Evolutionary conservation across 2,888 invertebrate species (phyloP).

Genomic region (Scaptomyza parva): DNA sequence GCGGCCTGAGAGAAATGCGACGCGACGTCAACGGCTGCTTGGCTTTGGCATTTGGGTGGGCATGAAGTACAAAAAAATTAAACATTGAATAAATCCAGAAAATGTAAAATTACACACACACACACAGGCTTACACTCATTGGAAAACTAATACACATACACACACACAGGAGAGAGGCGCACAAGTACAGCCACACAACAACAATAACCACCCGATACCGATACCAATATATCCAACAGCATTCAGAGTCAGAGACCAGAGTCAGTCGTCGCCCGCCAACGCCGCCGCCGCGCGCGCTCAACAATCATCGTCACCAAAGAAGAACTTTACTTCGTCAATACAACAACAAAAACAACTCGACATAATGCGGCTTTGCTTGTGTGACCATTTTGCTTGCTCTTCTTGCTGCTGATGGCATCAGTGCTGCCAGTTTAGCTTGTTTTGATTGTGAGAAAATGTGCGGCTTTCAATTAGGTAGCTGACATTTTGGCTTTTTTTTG

Average conservation of each 20-base stretch:
- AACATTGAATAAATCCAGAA: conserved; percentile 77
- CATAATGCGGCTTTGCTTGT: conserved; percentile 53
- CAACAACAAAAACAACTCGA: conserved; percentile 45
- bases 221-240: conserved; percentile 59
- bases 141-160: conserved; percentile 65
- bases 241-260: conserved; percentile 49
- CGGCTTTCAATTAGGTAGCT: not conserved
- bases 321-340: conserved; percentile 76
- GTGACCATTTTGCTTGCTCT: conserved; percentile 55
- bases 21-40: conserved; percentile 41
- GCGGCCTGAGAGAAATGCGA: conserved; percentile 31
- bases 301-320: conserved; percentile 77
- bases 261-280: conserved; percentile 56
- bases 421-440: not conserved
- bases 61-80: conserved; percentile 66
- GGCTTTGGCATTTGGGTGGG: conserved; percentile 67
- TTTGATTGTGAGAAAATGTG: not conserved
- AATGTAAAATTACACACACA: conserved; percentile 73
- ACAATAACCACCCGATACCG: conserved; percentile 54
- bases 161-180: conserved; percentile 35
- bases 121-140: conserved; percentile 48
- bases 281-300: conserved; percentile 56
- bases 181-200: conserved; percentile 71
- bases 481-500: not conserved
- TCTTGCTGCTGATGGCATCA: conserved; percentile 28